Base-by-base conservation (phyloP, 2,113 vertebrate species). In the Psilopsiagon aymara region DNA sequence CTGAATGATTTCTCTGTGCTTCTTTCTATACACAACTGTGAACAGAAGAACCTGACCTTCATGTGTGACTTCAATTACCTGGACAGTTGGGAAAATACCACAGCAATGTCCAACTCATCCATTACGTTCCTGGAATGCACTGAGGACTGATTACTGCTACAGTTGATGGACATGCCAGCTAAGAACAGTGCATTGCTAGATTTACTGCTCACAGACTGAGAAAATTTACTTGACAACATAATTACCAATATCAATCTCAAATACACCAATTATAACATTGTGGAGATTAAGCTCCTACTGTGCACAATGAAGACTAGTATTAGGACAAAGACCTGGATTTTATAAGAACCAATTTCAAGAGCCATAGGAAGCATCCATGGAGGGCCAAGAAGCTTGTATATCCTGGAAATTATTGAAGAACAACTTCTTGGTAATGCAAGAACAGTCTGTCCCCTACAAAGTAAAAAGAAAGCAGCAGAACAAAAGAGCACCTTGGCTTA, bases 71-170 rank as follows among this genome's bases (percentile, higher is more conserved):
- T 68, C 37, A 24, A 39, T n/a, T 60, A 60, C 33, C 10, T 60
- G 37, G 27, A 46, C 33, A 20, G 17, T 39, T 63, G 28, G 15
- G 47, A 71, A 70, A 53, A 39, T 57, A 62, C 29, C 19, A 21
- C 23, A 79, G 28, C 0, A 5, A 13, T 43, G 63, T 1, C 0
- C 4, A 80, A 73, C 15, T 55, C 2, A 3, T 28, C 39, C 11
- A 70, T 70, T 55, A 52, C 14, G 46, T 46, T 87, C 74, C 82
- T 44, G 25, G 47, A 74, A 73, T 20, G 21, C 18, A 29, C 4
- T 41, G 44, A 62, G 55, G 18, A 28, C 29, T 60, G 18, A 11
- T 29, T 62, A 31, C 44, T 62, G 12, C 29, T 51, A 15, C 29
- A 49, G 37, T 4, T 51, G 31, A 8, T 15, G 31, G 44, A 60